Conservation (phyloP, 2,797 vertebrate species). For the Galaxias olidus region DNA sequence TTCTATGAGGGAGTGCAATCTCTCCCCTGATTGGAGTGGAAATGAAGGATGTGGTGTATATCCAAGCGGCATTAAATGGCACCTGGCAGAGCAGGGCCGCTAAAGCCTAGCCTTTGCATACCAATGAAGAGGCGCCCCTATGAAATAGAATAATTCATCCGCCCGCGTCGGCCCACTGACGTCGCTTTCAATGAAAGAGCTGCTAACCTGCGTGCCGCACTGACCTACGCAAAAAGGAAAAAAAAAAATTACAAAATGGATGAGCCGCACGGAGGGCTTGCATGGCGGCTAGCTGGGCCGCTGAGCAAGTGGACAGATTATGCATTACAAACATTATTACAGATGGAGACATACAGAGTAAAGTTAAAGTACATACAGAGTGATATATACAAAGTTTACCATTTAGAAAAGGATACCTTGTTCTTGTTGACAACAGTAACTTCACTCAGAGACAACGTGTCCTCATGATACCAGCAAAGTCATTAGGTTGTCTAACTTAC, state of each 20-base stretch:
- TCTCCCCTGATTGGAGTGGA: slow-evolving; percentile 54
- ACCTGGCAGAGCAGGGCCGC: slow-evolving; percentile 47
- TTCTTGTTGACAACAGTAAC: too few relatives aligned
- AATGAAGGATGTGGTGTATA: slow-evolving; percentile 61
- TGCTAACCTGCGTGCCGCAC: slow-evolving; percentile 2
- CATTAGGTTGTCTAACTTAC: neutral
- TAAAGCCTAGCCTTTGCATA: slow-evolving; percentile 61
- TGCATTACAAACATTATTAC: slow-evolving; percentile 4
- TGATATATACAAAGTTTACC: too few relatives aligned
- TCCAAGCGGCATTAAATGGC: slow-evolving; percentile 64
- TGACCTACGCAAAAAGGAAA: slow-evolving; percentile 7
- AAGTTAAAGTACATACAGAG: too few relatives aligned
- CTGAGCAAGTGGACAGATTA: neutral
- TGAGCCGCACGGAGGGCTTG: slow-evolving; percentile 3
- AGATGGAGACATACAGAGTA: neutral
- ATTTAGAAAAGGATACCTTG: too few relatives aligned
- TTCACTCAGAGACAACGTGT: neutral
- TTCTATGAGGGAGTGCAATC: slow-evolving; percentile 42
- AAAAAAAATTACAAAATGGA: slow-evolving; percentile 25
- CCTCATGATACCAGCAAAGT: neutral
- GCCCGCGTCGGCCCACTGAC: slow-evolving; percentile 16
- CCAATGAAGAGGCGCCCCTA: slow-evolving; percentile 44
- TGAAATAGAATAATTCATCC: slow-evolving; percentile 62
- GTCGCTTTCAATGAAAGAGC: slow-evolving; percentile 23
- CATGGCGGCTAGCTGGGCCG: neutral